Conservation (phyloP, 2,113 vertebrate species). For the Panthera tigris region DNA sequence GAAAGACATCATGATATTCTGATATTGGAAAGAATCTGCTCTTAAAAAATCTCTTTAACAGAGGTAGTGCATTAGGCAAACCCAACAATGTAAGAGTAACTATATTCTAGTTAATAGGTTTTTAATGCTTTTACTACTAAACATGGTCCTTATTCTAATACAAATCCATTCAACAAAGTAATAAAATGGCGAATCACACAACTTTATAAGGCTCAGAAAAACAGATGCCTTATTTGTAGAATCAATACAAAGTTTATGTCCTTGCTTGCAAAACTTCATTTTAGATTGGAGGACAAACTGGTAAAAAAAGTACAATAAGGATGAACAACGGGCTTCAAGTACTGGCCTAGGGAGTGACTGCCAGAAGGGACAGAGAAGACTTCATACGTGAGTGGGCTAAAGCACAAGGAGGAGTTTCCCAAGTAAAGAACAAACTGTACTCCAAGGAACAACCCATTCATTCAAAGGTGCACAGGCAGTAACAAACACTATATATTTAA, state of each 20-base stretch:
- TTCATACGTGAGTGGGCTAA: neutral
- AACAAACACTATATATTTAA: conserved; percentile 5
- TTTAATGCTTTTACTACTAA: neutral
- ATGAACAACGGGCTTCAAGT: neutral
- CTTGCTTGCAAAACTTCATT: conserved; percentile 29
- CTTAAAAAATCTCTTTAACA: neutral
- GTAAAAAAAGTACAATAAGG: neutral
- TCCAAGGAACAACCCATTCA: neutral
- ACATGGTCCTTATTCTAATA: neutral
- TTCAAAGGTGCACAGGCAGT: neutral
- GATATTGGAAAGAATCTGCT: neutral
- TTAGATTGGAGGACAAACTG: conserved; percentile 2
- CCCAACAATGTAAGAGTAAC: neutral
- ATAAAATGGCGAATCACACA: conserved; percentile 6
- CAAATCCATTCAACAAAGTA: neutral
- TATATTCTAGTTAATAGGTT: neutral
- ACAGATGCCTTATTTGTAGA: neutral
- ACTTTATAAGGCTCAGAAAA: conserved; percentile 15
- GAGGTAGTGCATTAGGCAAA: neutral
- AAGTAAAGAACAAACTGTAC: neutral
- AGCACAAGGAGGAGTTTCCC: neutral
- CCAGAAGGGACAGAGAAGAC: neutral
- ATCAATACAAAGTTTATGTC: conserved; percentile 27
- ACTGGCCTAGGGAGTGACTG: neutral
- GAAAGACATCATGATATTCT: neutral